Percentiles rank a stretch among this genome's conserved stretches.
Conservation (phyloP, 2,113 vertebrate species). For the Pseudopodoces humilis region DNA sequence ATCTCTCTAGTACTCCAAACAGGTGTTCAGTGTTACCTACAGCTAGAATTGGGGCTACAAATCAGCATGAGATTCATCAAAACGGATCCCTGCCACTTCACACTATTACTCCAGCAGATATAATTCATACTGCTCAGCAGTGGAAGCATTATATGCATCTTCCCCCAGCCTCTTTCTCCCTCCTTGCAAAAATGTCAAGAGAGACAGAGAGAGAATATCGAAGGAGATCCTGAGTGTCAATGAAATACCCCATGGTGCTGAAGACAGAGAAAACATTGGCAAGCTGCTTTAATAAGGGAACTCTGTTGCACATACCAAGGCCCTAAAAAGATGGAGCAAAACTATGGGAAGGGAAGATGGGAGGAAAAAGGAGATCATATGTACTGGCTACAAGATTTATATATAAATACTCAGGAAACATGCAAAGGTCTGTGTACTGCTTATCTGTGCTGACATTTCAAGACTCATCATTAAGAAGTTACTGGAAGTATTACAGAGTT, state of each 20-base stretch:
- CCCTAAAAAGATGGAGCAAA: conserved; percentile 45
- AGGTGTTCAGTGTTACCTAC: conserved; percentile 67
- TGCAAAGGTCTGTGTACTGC: not conserved
- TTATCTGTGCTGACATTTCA: not conserved
- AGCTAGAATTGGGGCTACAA: conserved; percentile 65
- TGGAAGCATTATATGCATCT: conserved; percentile 55
- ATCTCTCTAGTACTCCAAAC: conserved; percentile 59
- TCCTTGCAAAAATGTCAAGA: conserved; percentile 60
- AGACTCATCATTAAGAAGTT: not conserved
- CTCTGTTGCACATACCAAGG: not conserved
- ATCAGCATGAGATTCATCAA: conserved; percentile 68
- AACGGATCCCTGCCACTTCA: conserved; percentile 68
- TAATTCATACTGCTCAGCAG: conserved; percentile 68
- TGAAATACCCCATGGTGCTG: conserved; percentile 63
- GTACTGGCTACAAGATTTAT: not conserved
- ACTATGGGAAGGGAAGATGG: not conserved
- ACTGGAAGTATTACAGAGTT: not conserved
- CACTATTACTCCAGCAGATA: conserved; percentile 66
- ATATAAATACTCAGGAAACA: not conserved
- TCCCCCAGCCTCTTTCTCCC: conserved; percentile 51
- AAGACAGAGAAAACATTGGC: conserved; percentile 66
- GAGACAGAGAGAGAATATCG: conserved; percentile 64
- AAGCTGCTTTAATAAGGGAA: conserved; percentile 67
- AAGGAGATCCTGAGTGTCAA: conserved; percentile 69
- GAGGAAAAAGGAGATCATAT: not conserved